phyloP scores from a whole-genome alignment of 2,113 vertebrate species.

The Ptychochromis oligacanthus region DNA sequence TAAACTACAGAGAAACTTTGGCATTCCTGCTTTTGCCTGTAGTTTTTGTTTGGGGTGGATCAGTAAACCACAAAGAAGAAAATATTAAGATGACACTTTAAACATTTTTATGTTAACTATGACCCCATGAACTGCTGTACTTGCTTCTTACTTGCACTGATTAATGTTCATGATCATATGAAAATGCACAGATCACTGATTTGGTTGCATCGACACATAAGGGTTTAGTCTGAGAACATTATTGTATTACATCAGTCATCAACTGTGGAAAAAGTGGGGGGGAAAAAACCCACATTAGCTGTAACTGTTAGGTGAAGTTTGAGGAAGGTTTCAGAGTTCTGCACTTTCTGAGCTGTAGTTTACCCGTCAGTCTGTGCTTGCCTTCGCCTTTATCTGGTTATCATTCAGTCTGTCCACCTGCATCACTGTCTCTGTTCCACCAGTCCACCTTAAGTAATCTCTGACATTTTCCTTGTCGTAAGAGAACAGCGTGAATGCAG shows the following conservation, averaged over 20 bases:
- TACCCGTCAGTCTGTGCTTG: not conserved
- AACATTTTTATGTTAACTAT: not conserved
- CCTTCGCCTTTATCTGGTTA: not conserved
- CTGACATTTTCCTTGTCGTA: not conserved
- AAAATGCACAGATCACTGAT: not conserved
- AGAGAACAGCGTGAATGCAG: not conserved
- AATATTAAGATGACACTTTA: not conserved
- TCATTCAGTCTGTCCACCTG: not conserved
- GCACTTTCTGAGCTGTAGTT: not conserved
- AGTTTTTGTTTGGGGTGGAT: not conserved
- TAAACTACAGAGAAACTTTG: not conserved
- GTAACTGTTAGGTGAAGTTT: no score
- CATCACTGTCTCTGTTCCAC: not conserved
- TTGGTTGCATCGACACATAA: not conserved
- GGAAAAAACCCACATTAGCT: no score
- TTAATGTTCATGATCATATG: not conserved
- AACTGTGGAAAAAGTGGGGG: no score
- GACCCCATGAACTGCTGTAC: not conserved
- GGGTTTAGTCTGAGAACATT: no score
- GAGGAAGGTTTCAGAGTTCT: not conserved
- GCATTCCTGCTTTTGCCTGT: rapidly evolving
- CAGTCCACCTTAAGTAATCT: slow-evolving; percentile 4
- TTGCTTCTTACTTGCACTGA: not conserved
- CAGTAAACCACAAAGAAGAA: not conserved
- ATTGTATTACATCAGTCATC: no score